Evolutionary conservation across 2,113 vertebrate species (phyloP).

Genomic region (Halichoerus grypus): DNA sequence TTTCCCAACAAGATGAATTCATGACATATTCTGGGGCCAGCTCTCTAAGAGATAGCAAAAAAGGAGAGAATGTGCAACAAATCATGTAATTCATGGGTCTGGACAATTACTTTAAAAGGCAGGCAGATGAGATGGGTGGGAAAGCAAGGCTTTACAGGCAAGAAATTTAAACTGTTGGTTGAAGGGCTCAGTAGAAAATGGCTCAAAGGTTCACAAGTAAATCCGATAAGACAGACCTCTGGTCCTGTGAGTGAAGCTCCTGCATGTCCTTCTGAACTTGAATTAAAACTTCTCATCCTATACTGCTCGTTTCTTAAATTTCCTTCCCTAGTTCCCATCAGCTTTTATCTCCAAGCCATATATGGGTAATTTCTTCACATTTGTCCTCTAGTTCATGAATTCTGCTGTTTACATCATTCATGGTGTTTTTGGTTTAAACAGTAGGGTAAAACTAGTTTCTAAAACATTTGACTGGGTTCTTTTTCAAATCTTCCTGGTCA

Average conservation of each 20-base stretch:
- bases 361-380: not conserved
- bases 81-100: not conserved
- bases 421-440: not conserved
- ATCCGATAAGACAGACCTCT: not conserved
- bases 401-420: not conserved
- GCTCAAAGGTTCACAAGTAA: not conserved
- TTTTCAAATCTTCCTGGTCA: not conserved
- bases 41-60: not conserved
- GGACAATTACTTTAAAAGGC: not conserved
- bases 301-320: not conserved
- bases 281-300: not conserved
- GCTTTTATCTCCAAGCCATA: not conserved
- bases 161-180: not conserved
- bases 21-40: not conserved
- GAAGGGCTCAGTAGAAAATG: not conserved
- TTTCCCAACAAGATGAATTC: slow-evolving; percentile 46
- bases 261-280: not conserved
- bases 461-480: not conserved
- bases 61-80: not conserved
- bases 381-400: not conserved
- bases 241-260: not conserved
- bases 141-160: not conserved
- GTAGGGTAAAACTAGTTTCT: not conserved
- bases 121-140: not conserved
- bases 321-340: not conserved